These are phyloP conservation scores for Leucoraja erinaceus DNA, from an alignment of 2,113 vertebrate genomes.

Conservation along the genomic window DNA sequence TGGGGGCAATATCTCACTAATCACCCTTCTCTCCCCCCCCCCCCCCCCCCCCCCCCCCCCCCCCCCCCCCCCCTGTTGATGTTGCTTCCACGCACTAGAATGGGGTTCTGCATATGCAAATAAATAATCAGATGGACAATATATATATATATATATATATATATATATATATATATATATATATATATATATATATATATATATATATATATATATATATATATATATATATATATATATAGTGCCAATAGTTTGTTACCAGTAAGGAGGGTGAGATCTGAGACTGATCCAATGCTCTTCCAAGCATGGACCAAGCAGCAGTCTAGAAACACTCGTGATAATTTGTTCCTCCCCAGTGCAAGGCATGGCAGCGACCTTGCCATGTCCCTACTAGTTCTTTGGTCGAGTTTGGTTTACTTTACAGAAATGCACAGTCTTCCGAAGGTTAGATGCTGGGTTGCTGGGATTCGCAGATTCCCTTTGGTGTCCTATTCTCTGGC, in stretches of 20 bases:
- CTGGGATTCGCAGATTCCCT: too few species aligned
- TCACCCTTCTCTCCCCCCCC: too few species aligned
- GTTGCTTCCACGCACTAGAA: not conserved
- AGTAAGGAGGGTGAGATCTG: not conserved
- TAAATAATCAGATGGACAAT: not conserved
- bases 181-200: not conserved
- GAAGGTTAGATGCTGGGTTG: too few species aligned
- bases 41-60: too few species aligned
- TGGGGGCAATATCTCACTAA: not conserved
- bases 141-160: not conserved
- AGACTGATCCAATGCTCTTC: not conserved
- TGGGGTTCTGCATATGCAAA: not conserved
- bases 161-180: not conserved
- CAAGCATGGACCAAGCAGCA: not conserved
- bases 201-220: not conserved
- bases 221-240: not conserved
- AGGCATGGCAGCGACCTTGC: too few species aligned
- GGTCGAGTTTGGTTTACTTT: too few species aligned
- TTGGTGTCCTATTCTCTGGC: too few species aligned
- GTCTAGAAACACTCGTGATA: too few species aligned
- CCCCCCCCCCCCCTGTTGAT: not conserved
- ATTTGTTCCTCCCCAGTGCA: too few species aligned
- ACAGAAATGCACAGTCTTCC: too few species aligned
- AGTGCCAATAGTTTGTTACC: not conserved
- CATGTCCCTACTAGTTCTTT: too few species aligned